Evolutionary conservation across 2,888 invertebrate genomes (phyloP), one percentile per base, ranked within the genome.

Genomic region (Drosophila kuntzei): DNA sequence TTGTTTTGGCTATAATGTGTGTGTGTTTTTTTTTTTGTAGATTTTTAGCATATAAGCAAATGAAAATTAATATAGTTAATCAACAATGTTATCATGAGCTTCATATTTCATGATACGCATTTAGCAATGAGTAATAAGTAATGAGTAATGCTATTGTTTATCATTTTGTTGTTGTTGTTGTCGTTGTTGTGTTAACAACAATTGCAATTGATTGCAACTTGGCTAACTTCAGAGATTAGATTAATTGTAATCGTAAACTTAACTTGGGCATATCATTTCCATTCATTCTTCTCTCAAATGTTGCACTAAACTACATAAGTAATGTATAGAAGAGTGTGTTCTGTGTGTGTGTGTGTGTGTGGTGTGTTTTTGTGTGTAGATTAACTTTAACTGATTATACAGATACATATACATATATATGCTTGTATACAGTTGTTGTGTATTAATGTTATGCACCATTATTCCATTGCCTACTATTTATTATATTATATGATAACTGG

Each of bases 401-500:
- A 71, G 41, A 53, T 69, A 14, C 36, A 70, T 63, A 49, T 64
- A 37, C 34, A 59, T 59, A 44, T 47, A 27, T 53, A 36, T 49
- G 25, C 55, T 43, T 66, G 46, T 57, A 46, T 62, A 53, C 36
- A 43, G 55, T 16, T n/a, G n/a, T 54, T 54, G 65, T 67, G 61
- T 58, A 68, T 62, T 84, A 73, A 63, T 59, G 47, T 80, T 80
- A 87, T 89, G 89, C 81, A 81, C 81, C 81, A 81, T 87, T 89
- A 80, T 78, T 85, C 85, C 69, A 87, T 74, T 89, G 81, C 87
- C 87, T 81, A 81, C 81, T 53, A 75, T 49, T 54, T 57, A 57
- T 79, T 76, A 76, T 76, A 79, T 81, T 72, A 70, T 84, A 86
- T 89, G 79, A 87, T 83, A 88, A 89, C 86, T 83, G 83, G 89